Conservation (phyloP, 2,797 vertebrate genomes). For the Antrozous pallidus region DNA sequence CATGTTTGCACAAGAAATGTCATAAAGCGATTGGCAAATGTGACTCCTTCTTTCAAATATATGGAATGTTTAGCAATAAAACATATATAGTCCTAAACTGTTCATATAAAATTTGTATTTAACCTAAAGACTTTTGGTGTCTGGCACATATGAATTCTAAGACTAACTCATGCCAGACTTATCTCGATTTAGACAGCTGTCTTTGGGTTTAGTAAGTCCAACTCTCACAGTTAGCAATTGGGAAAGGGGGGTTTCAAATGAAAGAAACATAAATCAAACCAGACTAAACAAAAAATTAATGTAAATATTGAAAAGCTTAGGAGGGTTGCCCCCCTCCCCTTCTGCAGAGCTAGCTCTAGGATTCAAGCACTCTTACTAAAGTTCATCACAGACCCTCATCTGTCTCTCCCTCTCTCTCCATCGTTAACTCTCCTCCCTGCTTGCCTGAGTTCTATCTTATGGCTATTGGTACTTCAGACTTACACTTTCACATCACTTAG, state of each 20-base stretch:
- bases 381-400: background rate
- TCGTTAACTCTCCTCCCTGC: background rate
- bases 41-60: background rate
- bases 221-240: too few species aligned
- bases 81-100: background rate
- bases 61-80: background rate
- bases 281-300: background rate
- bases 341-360: background rate
- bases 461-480: background rate
- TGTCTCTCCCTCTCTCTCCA: accelerated
- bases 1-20: background rate
- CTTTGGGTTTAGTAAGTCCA: background rate
- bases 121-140: background rate
- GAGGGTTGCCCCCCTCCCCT: accelerated
- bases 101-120: background rate
- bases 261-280: background rate
- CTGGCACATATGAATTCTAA: background rate
- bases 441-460: accelerated
- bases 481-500: background rate
- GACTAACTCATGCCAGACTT: background rate
- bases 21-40: background rate
- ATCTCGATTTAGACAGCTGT: background rate
- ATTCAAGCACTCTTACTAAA: background rate
- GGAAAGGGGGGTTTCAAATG: background rate
- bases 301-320: background rate